Evolutionary conservation across 2,888 invertebrate genomes (phyloP).

Genomic region (Drosophila paranaensis): DNA sequence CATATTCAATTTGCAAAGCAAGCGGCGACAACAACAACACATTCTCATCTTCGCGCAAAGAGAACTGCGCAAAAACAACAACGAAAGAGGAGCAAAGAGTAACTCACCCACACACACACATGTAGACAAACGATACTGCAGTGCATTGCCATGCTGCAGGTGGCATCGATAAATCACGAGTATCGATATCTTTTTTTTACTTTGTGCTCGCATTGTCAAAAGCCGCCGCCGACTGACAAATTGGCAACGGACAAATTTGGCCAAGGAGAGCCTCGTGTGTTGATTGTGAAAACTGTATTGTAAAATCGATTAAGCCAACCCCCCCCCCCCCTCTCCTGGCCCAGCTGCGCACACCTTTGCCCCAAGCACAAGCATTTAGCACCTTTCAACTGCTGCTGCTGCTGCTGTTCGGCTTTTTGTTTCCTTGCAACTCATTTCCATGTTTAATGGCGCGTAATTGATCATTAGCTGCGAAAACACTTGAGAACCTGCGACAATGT

Average conservation of each 20-base stretch:
- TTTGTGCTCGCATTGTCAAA: conserved; percentile 50
- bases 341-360: neutral
- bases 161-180: conserved; percentile 71
- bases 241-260: conserved; percentile 53
- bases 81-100: conserved; percentile 44
- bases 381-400: conserved; percentile 30
- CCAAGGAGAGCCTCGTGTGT: conserved; percentile 49
- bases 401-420: conserved; percentile 24
- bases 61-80: conserved; percentile 16
- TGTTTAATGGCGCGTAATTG: conserved; percentile 64
- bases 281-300: conserved; percentile 9
- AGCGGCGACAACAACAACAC: neutral
- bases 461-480: conserved; percentile 69
- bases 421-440: conserved; percentile 42
- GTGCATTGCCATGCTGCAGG: conserved; percentile 40
- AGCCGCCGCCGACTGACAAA: conserved; percentile 56
- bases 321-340: neutral
- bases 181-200: conserved; percentile 55
- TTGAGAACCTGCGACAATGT: conserved; percentile 55
- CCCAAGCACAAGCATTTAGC: conserved; percentile 24
- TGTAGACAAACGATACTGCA: conserved; percentile 7
- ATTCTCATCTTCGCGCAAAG: conserved; percentile 37
- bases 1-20: conserved; percentile 38
- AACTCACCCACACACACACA: conserved; percentile 16
- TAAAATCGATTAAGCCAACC: neutral